These are phyloP conservation scores for Oceanodroma leucorhoa DNA, from an alignment of 2,797 vertebrate genomes.

Conservation along the genomic window DNA sequence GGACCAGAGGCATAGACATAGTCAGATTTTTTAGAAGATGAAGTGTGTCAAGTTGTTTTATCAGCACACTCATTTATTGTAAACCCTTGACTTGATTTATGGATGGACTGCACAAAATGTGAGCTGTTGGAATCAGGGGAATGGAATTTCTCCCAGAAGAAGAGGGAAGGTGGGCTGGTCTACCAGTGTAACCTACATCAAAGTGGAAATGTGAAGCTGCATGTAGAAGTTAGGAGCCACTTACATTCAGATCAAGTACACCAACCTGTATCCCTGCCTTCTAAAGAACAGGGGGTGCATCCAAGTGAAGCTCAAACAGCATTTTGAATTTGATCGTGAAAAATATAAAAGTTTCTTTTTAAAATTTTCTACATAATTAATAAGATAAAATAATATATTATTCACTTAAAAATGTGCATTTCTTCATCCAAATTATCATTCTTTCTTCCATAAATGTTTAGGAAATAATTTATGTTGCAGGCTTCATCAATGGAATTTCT, in stretches of 20 bases:
- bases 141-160: conserved; percentile 1
- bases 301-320: background rate
- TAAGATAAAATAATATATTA: background rate
- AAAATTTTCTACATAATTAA: background rate
- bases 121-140: background rate
- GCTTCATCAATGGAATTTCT: background rate
- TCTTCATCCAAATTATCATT: background rate
- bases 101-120: background rate
- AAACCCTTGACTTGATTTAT: background rate
- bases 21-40: background rate
- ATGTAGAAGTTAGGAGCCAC: background rate
- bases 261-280: background rate
- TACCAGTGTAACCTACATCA: background rate
- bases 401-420: background rate
- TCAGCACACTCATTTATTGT: background rate
- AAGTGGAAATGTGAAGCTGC: background rate
- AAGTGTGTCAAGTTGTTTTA: conserved; percentile 5
- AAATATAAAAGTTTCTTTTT: background rate
- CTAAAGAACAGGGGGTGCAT: background rate
- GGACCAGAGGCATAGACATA: background rate
- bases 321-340: background rate
- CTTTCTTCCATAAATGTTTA: background rate
- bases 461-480: background rate
- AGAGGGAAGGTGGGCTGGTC: background rate
- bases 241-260: background rate